A percentile compares a stretch with the other conserved stretches of the same genome.
phyloP scores from a whole-genome alignment of 2,113 vertebrate genomes.

The Ariopsis seemanni region DNA sequence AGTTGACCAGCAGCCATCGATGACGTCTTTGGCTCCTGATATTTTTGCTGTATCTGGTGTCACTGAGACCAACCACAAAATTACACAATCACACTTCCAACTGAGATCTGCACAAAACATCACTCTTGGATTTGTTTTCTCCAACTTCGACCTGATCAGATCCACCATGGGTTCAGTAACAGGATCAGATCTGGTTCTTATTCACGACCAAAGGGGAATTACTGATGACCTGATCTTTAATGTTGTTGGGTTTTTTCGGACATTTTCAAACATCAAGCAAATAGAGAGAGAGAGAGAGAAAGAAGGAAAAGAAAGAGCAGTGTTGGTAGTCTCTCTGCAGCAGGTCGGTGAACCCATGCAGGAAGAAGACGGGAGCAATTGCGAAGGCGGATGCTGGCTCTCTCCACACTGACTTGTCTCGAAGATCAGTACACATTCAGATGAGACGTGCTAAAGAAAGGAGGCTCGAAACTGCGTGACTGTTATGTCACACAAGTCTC shows the following conservation, averaged over 20 bases:
- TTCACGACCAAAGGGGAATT: background rate
- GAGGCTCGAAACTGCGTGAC: background rate
- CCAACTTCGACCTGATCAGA: constrained; percentile 56
- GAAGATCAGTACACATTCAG: constrained; percentile 6
- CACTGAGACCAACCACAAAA: constrained; percentile 3
- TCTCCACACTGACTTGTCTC: background rate
- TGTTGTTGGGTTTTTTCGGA: background rate
- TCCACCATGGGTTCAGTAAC: constrained; percentile 30
- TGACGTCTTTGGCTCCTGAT: background rate
- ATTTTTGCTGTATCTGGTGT: background rate
- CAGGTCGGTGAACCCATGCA: constrained; percentile 9
- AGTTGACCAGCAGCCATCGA: background rate
- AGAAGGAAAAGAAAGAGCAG: background rate
- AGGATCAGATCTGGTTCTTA: background rate
- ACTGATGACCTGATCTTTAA: background rate
- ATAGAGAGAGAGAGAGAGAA: background rate
- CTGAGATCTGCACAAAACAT: constrained; percentile 58
- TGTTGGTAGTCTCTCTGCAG: background rate
- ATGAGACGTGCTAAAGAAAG: background rate
- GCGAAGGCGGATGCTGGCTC: background rate
- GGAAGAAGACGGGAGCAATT: constrained; percentile 2
- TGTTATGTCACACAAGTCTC: background rate
- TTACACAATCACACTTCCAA: constrained; percentile 37
- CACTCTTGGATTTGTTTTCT: constrained; percentile 48
- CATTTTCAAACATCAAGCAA: background rate